These are phyloP conservation scores for Gambelia wislizenii DNA, from an alignment of 2,797 vertebrate species.

Conservation along the genomic window DNA sequence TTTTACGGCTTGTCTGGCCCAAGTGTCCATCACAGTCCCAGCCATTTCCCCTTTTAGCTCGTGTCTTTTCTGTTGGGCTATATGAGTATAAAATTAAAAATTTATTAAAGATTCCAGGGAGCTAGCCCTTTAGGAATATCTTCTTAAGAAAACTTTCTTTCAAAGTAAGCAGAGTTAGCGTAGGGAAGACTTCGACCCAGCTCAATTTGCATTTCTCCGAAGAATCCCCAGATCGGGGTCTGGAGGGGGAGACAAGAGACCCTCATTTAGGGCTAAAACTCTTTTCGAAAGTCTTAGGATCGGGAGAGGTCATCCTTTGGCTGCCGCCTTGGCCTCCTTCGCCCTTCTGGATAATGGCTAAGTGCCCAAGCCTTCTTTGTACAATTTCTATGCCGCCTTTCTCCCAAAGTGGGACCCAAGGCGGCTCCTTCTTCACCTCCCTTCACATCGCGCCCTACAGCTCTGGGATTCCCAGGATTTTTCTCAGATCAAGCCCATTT, in stretches of 20 bases:
- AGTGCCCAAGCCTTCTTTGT: background rate
- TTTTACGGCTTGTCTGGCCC: too few relatives aligned
- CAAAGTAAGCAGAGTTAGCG: too few relatives aligned
- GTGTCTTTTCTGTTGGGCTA: background rate
- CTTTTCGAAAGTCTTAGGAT: background rate
- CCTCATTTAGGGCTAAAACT: background rate
- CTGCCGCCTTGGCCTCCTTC: background rate
- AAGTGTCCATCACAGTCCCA: background rate
- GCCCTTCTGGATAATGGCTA: rapidly evolving
- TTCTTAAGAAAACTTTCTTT: too few relatives aligned
- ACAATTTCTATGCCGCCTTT: too few relatives aligned
- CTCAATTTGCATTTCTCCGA: too few relatives aligned
- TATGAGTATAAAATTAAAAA: too few relatives aligned
- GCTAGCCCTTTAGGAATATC: too few relatives aligned
- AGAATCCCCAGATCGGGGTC: background rate
- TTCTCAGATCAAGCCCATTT: background rate
- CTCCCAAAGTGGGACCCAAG: too few relatives aligned
- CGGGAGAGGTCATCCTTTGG: background rate
- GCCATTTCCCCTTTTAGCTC: background rate
- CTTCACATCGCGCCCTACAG: background rate
- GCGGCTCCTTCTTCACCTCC: too few relatives aligned
- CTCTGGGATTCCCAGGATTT: background rate
- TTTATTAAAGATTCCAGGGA: too few relatives aligned
- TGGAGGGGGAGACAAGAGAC: background rate
- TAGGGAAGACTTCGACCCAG: too few relatives aligned